Base-by-base conservation (phyloP, 2,888 invertebrate genomes). In the Clepsis dumicolana region DNA sequence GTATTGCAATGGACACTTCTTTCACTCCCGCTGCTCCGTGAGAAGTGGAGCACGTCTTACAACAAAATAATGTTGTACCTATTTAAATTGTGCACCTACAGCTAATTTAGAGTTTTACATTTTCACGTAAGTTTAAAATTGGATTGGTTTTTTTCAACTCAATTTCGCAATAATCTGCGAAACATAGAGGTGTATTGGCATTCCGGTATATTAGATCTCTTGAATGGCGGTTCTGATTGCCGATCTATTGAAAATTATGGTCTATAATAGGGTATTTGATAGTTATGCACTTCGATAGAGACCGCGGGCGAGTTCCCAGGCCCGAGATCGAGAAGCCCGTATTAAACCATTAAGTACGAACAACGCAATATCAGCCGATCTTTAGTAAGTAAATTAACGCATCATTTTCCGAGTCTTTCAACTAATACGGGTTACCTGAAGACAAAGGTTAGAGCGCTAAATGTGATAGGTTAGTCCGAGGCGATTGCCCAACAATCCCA, bases 11-110 rank as follows among this genome's bases (percentile, higher is more conserved):
- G 88, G 84, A 84, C 72, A 86, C 81, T 65, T 67, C 68, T 72
- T 70, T 69, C 72, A 72, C 77, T 80, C 73, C 75, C 78, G 75
- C 77, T 75, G 75, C 77, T 75, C 77, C 78, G 83, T 89, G 90
- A 75, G 89, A 89, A 89, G 80, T 85, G 72, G 89, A 80, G 81
- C 89, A 84, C 71, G 74, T 80, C 80, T 81, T 78, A 77, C 74
- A 76, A 76, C 77, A 78, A 80, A 75, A 67, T 63, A 67, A 66
- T 66, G 61, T 66, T 57, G 67, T 63, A n/a, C n/a, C 67, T 63
- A 64, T 68, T 64, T 66, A 70, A 66, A 60, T 64, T 48, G 44
- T 59, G 44, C 71, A 75, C 76, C 71, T 75, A 16, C 56, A 52
- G 65, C 56, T 57, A 50, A 67, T 62, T 50, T 62, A 54, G 8